Base-by-base conservation (phyloP, 1,140 invertebrate genomes). In the Brachionus koreanus region DNA sequence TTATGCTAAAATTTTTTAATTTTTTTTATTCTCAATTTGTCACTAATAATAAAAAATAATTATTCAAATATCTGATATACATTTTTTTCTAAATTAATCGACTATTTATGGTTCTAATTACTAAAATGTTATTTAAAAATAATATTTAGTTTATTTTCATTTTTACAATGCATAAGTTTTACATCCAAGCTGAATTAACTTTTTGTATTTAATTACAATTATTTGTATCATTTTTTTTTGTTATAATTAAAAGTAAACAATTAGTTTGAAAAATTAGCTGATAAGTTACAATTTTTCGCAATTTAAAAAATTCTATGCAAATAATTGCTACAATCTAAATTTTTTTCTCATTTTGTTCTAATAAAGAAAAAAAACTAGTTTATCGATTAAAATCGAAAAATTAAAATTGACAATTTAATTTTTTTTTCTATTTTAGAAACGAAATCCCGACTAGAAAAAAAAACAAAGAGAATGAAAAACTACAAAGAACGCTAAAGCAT, bases 391-490 rank as follows among this genome's bases (percentile, higher is more conserved):
- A 33, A 33, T 65, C 63, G 9, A 19, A 37, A 65, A 65, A 65
- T 65, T 65, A 65, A 65, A 65, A 37, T 39, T 69, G 65, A 69
- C 65, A 69, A 69, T 69, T 69, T 69, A 69, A 69, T 69, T 69
- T 69, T 69, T n/a, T n/a, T n/a, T n/a, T n/a, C n/a, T n/a, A n/a
- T n/a, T n/a, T 69, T 33, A 57, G 49, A 57, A 57, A 57, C 49
- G 19, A 57, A 57, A 57, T 57, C 19, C 49, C 49, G 49, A 57
- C 49, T 19, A 65, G 23, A 65, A 23, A 63, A 63, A 12, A 35
- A 23, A 63, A 63, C 29, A 12, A 35, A 65, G 33, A 65, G 33
- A 69, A 69, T 69, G 65, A 69, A 69, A 69, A 23, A 69, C 65
- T 69, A 69, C 33, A 69, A 69, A 37, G 65, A 37, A 65, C 63